A percentile compares a stretch with the other conserved stretches of the same genome.
phyloP scores from a whole-genome alignment of 2,113 vertebrate genomes.

The Xiphophorus maculatus region DNA sequence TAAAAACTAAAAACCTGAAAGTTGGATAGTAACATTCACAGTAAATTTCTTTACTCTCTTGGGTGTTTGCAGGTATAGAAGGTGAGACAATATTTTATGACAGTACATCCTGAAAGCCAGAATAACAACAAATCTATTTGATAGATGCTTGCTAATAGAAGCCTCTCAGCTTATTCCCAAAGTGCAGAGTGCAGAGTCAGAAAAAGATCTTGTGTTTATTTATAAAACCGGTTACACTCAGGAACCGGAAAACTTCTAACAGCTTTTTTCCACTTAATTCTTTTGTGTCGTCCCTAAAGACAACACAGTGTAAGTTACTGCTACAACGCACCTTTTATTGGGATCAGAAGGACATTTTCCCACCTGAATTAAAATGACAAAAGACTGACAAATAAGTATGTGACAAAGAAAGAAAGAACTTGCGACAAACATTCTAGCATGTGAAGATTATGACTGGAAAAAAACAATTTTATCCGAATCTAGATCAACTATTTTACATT shows the following conservation, averaged over 20 bases:
- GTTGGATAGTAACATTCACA: background rate
- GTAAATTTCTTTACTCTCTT: background rate
- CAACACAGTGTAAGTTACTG: background rate
- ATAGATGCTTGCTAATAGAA: background rate
- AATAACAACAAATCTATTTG: constrained; percentile 1
- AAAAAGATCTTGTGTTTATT: constrained; percentile 10
- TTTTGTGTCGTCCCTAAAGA: background rate
- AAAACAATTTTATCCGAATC: background rate
- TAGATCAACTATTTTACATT: background rate
- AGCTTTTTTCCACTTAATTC: background rate
- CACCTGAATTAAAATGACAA: background rate
- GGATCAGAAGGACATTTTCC: background rate
- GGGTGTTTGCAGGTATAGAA: background rate
- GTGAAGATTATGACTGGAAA: background rate
- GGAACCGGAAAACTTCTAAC: background rate
- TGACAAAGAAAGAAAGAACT: background rate
- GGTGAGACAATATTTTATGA: background rate
- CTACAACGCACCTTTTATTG: background rate
- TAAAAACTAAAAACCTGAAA: background rate
- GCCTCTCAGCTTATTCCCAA: background rate
- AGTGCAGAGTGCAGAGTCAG: background rate
- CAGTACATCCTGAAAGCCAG: background rate
- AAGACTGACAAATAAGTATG: background rate
- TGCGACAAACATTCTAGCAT: background rate
- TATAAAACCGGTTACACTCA: background rate